These are phyloP conservation scores for Lemur catta DNA, from an alignment of 2,797 vertebrate genomes.

Conservation along the genomic window DNA sequence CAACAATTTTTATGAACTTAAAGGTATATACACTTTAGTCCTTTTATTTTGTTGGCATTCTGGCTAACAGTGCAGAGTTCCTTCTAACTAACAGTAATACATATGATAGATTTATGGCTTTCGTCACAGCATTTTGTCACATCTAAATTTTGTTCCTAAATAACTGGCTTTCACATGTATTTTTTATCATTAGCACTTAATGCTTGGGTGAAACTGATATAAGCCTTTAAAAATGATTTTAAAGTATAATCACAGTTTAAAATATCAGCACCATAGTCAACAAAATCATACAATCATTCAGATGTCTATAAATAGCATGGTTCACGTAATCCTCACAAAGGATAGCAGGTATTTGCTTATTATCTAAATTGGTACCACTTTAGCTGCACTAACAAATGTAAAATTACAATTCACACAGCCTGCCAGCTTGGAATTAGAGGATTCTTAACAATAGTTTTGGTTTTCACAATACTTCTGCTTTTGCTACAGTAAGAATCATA, in stretches of 20 bases:
- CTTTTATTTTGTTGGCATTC: not conserved
- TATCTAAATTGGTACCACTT: not conserved
- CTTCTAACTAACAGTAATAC: constrained; percentile 14
- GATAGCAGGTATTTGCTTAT: not conserved
- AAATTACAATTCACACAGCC: not conserved
- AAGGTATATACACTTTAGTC: not conserved
- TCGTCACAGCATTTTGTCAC: constrained; percentile 12
- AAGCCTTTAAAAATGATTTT: not conserved
- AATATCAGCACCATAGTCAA: not conserved
- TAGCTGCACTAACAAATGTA: not conserved
- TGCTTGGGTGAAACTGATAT: not conserved
- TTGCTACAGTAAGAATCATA: constrained; percentile 24
- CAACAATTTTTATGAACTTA: constrained; percentile 4
- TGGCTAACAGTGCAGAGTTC: not conserved
- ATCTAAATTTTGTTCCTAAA: constrained; percentile 33
- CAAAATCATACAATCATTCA: not conserved
- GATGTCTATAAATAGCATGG: not conserved
- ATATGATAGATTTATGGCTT: constrained; percentile 20
- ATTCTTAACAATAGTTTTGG: not conserved
- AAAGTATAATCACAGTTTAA: constrained; percentile 21
- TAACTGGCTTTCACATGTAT: constrained; percentile 3
- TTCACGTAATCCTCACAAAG: not conserved
- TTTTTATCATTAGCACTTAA: constrained; percentile 43
- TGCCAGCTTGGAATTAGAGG: not conserved
- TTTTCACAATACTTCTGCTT: constrained; percentile 31